Evolutionary conservation across 2,797 vertebrate species (phyloP).

Genomic region (Capromys pilorides): DNA sequence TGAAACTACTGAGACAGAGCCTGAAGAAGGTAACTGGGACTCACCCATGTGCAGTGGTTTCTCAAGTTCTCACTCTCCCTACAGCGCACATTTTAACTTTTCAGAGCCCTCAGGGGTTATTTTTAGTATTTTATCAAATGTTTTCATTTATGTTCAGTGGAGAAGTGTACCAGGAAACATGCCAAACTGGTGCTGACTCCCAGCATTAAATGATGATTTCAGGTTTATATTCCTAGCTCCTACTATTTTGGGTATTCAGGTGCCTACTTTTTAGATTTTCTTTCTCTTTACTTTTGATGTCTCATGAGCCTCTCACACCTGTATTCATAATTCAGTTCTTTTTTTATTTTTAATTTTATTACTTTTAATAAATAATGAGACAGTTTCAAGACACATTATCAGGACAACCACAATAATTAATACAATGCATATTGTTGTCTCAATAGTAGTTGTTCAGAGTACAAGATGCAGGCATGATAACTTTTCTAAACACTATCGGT

Average conservation of each 20-base stretch:
- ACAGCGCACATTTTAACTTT: background rate
- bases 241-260: background rate
- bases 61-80: background rate
- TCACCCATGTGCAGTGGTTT: background rate
- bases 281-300: background rate
- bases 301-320: background rate
- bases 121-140: background rate
- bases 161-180: background rate
- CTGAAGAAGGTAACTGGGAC: background rate
- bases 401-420: no score
- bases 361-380: no score
- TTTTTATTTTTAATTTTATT: no score
- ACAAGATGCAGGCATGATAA: no score
- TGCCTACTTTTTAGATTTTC: background rate
- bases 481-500: no score
- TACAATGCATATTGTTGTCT: no score
- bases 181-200: background rate
- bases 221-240: background rate
- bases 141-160: background rate
- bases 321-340: background rate
- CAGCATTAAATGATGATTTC: background rate
- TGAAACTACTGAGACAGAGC: background rate
- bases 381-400: no score
- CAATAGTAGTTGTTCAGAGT: no score
- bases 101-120: background rate